Evolutionary conservation across 2,113 vertebrate species (phyloP), one percentile per base, ranked within the genome.

Genomic region (Brachionichthys hirsutus): DNA sequence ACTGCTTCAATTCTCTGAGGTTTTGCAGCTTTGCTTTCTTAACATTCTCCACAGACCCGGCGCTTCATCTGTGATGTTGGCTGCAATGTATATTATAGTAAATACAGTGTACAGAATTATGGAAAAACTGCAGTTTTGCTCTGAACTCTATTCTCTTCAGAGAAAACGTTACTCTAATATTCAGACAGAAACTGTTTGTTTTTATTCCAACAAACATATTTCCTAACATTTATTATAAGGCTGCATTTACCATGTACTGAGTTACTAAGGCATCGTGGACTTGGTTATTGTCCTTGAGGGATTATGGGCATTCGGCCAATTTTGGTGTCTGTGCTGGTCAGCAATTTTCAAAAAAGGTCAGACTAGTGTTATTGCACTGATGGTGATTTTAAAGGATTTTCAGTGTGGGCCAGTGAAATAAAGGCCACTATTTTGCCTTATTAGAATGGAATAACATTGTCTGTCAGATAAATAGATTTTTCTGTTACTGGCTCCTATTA

Each of bases 401-500:
- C 58, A 77, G 67, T 34, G 24, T 43, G 55, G 30, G 54, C 59
- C 13, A 15, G 54, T 12, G 1, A 62, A 81, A 88, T 72, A 89
- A 73, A 80, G 73, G 73, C 77, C 62, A 65, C 44, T 62, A 56
- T 78, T 74, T 77, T 70, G 67, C 62, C 66, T 74, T 84, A 85
- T 75, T 79, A 80, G 65, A 77, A 57, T 80, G 41, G 54, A 76
- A 81, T 72, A 73, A 78, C 73, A 67, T 47, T 48, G 71, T 80
- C 64, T 83, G 77, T 83, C 80, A 73, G 79, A 80, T 70, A 62
- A 67, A 90, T 89, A 82, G 88, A 90, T 91, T 89, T 88, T 70
- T 75, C 44, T 64, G 66, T 57, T 44, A 54, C 54, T 73, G 57
- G 61, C 73, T 40, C 61, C 43, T 19, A 68, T 79, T 75, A 78